Percentiles rank a stretch among this genome's conserved stretches.
Evolutionary conservation across 1,140 invertebrate species (phyloP).

Genomic region (Drosophila quadrilineata): DNA sequence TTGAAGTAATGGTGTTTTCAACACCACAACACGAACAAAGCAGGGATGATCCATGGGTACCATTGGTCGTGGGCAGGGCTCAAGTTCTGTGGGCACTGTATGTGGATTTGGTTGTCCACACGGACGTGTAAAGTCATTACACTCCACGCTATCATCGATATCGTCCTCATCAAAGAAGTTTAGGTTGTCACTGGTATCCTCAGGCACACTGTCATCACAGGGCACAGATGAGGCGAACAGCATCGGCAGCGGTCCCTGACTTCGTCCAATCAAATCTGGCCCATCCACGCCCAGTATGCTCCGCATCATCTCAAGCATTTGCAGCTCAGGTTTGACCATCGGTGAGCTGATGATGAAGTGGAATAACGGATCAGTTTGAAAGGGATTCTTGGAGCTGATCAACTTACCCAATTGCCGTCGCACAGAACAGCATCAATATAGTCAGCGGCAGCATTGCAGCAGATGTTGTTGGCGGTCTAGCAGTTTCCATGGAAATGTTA

Average conservation of each 20-base stretch:
- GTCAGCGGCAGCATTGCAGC: constrained; percentile 23
- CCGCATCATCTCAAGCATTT: constrained; percentile 60
- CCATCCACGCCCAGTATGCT: constrained; percentile 38
- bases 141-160: constrained; percentile 39
- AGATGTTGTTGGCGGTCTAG: constrained; percentile 42
- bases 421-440: constrained; percentile 31
- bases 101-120: neutral
- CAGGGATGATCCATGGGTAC: constrained; percentile 52
- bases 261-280: constrained; percentile 19
- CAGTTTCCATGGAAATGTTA: constrained; percentile 69
- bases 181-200: neutral
- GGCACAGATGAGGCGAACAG: constrained; percentile 30
- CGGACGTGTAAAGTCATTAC: constrained; percentile 21
- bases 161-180: constrained; percentile 39
- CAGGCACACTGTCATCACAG: constrained; percentile 45
- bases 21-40: constrained; percentile 46
- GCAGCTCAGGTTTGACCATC: constrained; percentile 38
- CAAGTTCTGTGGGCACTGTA: neutral
- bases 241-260: constrained; percentile 27
- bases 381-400: neutral
- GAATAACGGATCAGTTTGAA: neutral
- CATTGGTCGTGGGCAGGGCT: constrained; percentile 12
- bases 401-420: constrained; percentile 43
- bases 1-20: constrained; percentile 37
- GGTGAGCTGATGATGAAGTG: constrained; percentile 31